Evolutionary conservation across 2,797 vertebrate genomes (phyloP), one percentile per base, ranked within the genome.

Genomic region (Channallabes apus): DNA sequence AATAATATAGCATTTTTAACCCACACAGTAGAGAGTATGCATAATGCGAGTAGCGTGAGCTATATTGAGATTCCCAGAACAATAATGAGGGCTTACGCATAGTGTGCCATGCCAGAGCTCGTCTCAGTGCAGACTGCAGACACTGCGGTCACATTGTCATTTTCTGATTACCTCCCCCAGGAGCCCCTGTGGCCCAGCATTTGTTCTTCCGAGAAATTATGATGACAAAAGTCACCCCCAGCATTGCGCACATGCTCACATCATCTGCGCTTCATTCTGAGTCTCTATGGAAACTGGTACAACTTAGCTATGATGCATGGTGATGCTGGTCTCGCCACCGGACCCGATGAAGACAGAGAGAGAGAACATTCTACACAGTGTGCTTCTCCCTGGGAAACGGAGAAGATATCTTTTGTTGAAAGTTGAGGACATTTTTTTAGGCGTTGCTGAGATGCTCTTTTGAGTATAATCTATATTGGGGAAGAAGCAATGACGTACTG

Each of bases 261-360:
- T 91, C 82, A 92, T 92, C 90, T 88, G 87, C 4, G 87, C 88
- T 91, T 90, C 90, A 89, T 92, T 91, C 90, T 87, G 58, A 83
- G 90, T 95, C 91, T 90, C 94, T 93, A 94, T 94, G 92, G 94
- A 91, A 93, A 95, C 92, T 59, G 85, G 86, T 88, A 90, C 89
- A 93, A 92, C 89, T 91, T 91, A 90, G 89, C 54, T 67, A 79
- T 91, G 85, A 90, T 88, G 87, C 86, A 86, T 90, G 91, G 92
- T 92, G 91, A 91, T 91, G 88, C 88, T 67, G 88, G 92, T 87
- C 80, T 67, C 64, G 65, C 82, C 84, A 90, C 89, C 90, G 90
- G 88, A 59, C 76, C 38, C 22, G 15, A 73, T 51, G 41, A 79
- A 46, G 46, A 51, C 2, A 51, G 29, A 20, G 6, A 77, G 68